Percentiles rank a stretch among this genome's conserved stretches.
Conservation (phyloP, 2,797 vertebrate genomes). For the Pangasius macronema region DNA sequence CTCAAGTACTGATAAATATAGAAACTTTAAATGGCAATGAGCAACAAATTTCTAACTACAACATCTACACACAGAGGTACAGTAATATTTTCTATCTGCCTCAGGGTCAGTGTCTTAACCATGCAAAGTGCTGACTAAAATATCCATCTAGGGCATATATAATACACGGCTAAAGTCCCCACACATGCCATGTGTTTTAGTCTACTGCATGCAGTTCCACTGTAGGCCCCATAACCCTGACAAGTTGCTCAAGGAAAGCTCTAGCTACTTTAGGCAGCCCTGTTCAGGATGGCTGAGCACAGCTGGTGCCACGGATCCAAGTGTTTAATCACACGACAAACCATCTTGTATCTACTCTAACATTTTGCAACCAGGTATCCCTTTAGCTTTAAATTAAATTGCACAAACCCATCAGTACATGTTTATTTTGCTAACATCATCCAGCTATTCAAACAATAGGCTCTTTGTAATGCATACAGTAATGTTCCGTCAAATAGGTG, state of each 20-base stretch:
- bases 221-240: neutral
- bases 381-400: neutral
- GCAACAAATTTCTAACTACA: neutral
- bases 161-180: neutral
- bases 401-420: neutral
- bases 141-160: neutral
- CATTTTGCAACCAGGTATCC: neutral
- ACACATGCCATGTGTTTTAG: neutral
- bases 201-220: neutral
- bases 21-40: neutral
- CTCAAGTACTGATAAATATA: neutral
- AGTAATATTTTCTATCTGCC: neutral
- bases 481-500: neutral
- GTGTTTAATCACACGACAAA: slow-evolving; percentile 10
- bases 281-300: neutral
- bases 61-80: neutral
- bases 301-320: neutral
- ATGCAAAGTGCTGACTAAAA: neutral
- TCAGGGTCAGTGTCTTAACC: neutral
- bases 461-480: neutral
- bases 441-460: neutral
- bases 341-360: neutral
- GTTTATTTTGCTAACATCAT: neutral
- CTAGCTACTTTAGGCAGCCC: neutral
- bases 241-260: neutral